A percentile compares a stretch with the other conserved stretches of the same genome.
These are phyloP conservation scores for Esox masquinongy DNA, from an alignment of 2,797 vertebrate genomes.

Conservation along the genomic window DNA sequence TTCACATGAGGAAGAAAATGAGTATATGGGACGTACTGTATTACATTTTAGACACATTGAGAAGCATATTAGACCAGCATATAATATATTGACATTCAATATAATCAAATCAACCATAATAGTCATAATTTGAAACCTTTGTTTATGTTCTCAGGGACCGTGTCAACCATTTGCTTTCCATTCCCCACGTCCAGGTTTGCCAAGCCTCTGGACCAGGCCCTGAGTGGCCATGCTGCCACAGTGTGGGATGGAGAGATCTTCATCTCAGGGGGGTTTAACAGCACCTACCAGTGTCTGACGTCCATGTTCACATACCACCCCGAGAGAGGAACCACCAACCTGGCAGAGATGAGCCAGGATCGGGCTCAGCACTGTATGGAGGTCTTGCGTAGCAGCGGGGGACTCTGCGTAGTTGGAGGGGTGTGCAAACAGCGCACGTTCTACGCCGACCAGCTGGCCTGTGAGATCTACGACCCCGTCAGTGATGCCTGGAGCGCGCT, in stretches of 20 bases:
- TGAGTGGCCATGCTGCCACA: conserved; percentile 69
- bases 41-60: background rate
- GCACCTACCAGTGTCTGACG: conserved; percentile 69
- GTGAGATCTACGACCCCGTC: conserved; percentile 68
- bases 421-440: conserved; percentile 67
- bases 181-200: conserved; percentile 57
- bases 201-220: conserved; percentile 62
- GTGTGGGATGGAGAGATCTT: conserved; percentile 62
- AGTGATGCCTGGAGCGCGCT: conserved; percentile 62
- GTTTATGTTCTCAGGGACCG: background rate
- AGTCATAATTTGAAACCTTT: no score
- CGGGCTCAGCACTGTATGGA: conserved; percentile 80
- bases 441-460: conserved; percentile 72
- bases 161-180: background rate
- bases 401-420: conserved; percentile 70
- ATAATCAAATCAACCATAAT: background rate
- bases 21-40: background rate
- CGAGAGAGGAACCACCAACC: conserved; percentile 60
- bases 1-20: background rate
- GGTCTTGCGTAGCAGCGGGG: conserved; percentile 48
- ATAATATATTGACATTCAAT: background rate
- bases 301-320: conserved; percentile 74
- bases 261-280: conserved; percentile 77
- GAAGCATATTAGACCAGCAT: background rate
- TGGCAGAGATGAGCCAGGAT: conserved; percentile 70